These are phyloP conservation scores for Betta splendens DNA, from an alignment of 2,797 vertebrate genomes.

Conservation along the genomic window DNA sequence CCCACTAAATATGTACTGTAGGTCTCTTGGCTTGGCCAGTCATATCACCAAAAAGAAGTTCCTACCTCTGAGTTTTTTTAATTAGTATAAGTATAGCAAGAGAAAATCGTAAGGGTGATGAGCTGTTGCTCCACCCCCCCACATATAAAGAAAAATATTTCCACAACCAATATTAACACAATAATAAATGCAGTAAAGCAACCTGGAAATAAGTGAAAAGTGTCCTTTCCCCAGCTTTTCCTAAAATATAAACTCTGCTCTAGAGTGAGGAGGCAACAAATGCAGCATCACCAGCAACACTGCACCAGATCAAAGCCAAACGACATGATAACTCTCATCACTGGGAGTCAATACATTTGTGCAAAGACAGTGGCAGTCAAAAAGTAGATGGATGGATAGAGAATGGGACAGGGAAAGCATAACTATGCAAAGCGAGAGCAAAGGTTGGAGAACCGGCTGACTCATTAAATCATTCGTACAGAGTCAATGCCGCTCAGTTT, in stretches of 20 bases:
- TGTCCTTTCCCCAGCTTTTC: slow-evolving; percentile 14
- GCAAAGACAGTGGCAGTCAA: slow-evolving; percentile 37
- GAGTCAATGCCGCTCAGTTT: slow-evolving; percentile 49
- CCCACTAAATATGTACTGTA: too few relatives aligned
- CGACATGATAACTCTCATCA: slow-evolving; percentile 56
- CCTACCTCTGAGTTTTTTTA: too few relatives aligned
- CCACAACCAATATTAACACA: slow-evolving; percentile 15
- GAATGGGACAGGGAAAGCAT: slow-evolving; percentile 15
- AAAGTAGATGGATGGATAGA: slow-evolving; percentile 15
- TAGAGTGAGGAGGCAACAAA: slow-evolving; percentile 5
- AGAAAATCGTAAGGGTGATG: too few relatives aligned
- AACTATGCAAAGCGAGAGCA: slow-evolving; percentile 44
- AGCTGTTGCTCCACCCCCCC: too few relatives aligned
- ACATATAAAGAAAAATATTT: slow-evolving; percentile 28
- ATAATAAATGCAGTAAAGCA: slow-evolving; percentile 23
- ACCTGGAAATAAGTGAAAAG: slow-evolving; percentile 14
- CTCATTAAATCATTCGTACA: slow-evolving; percentile 73
- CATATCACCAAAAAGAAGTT: too few relatives aligned
- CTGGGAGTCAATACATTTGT: slow-evolving; percentile 54
- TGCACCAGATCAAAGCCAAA: slow-evolving; percentile 57
- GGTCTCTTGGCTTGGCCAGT: too few relatives aligned
- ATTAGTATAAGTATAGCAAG: too few relatives aligned
- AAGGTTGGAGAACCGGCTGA: slow-evolving; percentile 72
- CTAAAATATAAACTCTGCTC: slow-evolving; percentile 26
- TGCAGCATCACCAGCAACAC: slow-evolving; percentile 31